phyloP scores from a whole-genome alignment of 2,888 invertebrate species.

The Epicampocera succincta region DNA sequence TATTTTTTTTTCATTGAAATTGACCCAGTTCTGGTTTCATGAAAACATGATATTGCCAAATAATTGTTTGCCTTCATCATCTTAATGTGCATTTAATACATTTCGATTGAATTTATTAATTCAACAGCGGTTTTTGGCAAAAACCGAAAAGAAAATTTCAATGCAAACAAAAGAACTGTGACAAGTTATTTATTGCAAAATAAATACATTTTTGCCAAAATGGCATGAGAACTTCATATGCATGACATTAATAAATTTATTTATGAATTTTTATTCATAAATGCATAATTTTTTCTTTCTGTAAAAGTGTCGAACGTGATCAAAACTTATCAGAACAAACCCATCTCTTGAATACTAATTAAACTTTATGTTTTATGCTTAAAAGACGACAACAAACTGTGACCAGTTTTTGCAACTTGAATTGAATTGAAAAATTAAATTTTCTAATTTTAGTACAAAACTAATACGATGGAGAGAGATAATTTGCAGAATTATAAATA shows the following conservation, averaged over 20 bases:
- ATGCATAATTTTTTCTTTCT: slow-evolving; percentile 50
- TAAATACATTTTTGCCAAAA: slow-evolving; percentile 42
- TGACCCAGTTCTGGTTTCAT: slow-evolving; percentile 63
- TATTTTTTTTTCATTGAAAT: neutral
- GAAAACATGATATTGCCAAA: slow-evolving; percentile 52
- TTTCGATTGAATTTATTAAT: slow-evolving; percentile 62
- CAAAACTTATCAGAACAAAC: slow-evolving; percentile 67
- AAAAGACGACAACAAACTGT: slow-evolving; percentile 23
- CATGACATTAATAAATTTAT: slow-evolving; percentile 69
- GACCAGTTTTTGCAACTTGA: too few relatives aligned
- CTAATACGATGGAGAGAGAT: too few relatives aligned
- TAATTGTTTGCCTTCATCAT: slow-evolving; percentile 48
- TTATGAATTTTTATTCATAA: slow-evolving; percentile 53
- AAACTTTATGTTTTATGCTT: slow-evolving; percentile 29
- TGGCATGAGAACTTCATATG: slow-evolving; percentile 63
- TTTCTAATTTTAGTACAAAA: too few relatives aligned
- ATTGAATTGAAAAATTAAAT: too few relatives aligned
- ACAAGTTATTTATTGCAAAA: slow-evolving; percentile 54
- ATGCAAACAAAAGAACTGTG: slow-evolving; percentile 36
- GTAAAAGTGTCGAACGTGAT: slow-evolving; percentile 69
- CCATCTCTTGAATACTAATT: slow-evolving; percentile 66
- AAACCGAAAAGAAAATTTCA: neutral
- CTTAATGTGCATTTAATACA: slow-evolving; percentile 57
- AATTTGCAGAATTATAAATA: too few relatives aligned
- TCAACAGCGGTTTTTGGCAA: slow-evolving; percentile 18